A percentile compares a stretch with the other conserved stretches of the same genome.
These are phyloP conservation scores for Dasyornis broadbenti DNA, from an alignment of 2,113 vertebrate genomes.

Conservation along the genomic window DNA sequence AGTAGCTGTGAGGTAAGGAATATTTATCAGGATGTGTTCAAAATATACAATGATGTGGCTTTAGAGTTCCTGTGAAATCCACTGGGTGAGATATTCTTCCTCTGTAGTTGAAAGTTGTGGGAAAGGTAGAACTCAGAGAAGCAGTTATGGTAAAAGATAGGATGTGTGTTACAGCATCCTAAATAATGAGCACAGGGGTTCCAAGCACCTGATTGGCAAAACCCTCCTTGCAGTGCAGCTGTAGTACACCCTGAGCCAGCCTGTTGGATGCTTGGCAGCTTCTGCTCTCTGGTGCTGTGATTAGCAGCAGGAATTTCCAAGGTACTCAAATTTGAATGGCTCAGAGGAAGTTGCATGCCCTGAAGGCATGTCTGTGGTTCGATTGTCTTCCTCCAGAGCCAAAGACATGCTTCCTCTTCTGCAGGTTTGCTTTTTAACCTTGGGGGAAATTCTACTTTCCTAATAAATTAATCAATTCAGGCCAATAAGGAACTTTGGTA, in stretches of 20 bases:
- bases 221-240: neutral
- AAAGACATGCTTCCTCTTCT: neutral
- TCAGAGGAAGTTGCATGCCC: neutral
- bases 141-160: neutral
- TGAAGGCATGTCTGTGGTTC: neutral
- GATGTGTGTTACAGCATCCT: neutral
- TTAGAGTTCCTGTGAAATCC: neutral
- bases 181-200: neutral
- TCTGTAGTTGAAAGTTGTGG: neutral
- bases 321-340: neutral
- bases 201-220: neutral
- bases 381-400: neutral
- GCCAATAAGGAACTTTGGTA: neutral
- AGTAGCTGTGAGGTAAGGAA: constrained; percentile 93
- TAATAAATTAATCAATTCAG: neutral
- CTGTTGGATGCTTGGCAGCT: neutral
- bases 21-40: neutral
- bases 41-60: neutral
- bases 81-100: neutral
- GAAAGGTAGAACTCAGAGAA: neutral
- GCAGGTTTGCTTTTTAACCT: neutral
- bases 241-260: neutral
- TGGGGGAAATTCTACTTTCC: neutral
- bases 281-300: neutral
- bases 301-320: neutral